A percentile compares a stretch with the other conserved stretches of the same genome.
These are phyloP conservation scores for Willisornis vidua DNA, from an alignment of 2,113 vertebrate genomes.

Conservation along the genomic window DNA sequence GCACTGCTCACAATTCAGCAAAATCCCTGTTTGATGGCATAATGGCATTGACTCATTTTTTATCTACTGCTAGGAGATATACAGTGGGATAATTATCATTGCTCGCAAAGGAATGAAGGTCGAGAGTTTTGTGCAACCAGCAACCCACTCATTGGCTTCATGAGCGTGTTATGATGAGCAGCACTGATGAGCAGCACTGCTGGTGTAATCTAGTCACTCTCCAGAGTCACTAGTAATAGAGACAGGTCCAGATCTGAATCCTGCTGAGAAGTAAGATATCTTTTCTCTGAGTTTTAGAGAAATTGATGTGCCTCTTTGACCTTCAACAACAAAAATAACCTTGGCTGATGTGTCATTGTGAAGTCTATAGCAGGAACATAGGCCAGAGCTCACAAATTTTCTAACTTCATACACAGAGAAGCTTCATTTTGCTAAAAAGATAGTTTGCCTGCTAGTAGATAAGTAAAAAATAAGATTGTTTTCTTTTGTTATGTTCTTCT, in stretches of 20 bases:
- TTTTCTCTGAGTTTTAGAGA: not conserved
- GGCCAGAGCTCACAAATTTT: not conserved
- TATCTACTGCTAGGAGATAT: constrained; percentile 8
- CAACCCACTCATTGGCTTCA: not conserved
- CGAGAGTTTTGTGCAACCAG: constrained; percentile 25
- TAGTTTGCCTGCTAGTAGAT: not conserved
- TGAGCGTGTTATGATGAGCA: not conserved
- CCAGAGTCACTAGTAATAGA: not conserved
- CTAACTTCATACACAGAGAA: not conserved
- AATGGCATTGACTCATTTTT: constrained; percentile 49
- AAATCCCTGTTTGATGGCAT: constrained; percentile 51
- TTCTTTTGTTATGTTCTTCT: constrained; percentile 24
- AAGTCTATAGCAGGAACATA: not conserved
- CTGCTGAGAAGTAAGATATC: not conserved
- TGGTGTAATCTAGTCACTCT: not conserved
- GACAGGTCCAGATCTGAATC: not conserved
- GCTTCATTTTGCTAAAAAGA: not conserved
- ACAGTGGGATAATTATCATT: not conserved
- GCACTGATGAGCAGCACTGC: not conserved
- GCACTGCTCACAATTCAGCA: constrained; percentile 52
- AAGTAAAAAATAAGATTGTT: not conserved
- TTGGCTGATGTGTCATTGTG: not conserved
- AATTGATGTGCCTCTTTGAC: not conserved
- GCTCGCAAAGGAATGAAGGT: constrained; percentile 36
- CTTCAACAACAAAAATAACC: not conserved